These are phyloP conservation scores for Drosophila koepferae DNA, from an alignment of 2,888 invertebrate species.

Conservation along the genomic window DNA sequence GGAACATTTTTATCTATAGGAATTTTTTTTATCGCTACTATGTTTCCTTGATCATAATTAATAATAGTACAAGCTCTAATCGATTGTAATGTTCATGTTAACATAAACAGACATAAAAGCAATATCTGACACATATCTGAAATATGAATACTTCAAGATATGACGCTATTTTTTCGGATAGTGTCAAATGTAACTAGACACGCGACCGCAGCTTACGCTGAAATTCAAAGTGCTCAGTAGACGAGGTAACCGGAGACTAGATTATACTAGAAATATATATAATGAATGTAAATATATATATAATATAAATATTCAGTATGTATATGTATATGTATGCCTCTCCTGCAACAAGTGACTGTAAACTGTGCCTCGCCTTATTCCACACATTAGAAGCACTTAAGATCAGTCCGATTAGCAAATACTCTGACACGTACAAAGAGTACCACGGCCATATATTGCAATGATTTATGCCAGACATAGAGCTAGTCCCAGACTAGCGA, in stretches of 20 bases:
- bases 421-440: slow-evolving; percentile 29
- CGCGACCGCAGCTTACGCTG: slow-evolving; percentile 20
- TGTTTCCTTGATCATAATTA: background rate
- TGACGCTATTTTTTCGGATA: slow-evolving; percentile 8
- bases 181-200: slow-evolving; percentile 45
- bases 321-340: background rate
- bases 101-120: background rate
- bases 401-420: slow-evolving; percentile 39
- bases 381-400: slow-evolving; percentile 43
- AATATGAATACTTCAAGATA: slow-evolving; percentile 2
- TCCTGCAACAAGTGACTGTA: slow-evolving; percentile 26
- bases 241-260: slow-evolving; percentile 23
- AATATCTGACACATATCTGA: background rate
- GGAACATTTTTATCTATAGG: slow-evolving; percentile 2
- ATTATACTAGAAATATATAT: slow-evolving; percentile 18
- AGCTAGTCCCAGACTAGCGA: slow-evolving; percentile 9
- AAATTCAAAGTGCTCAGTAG: slow-evolving; percentile 20
- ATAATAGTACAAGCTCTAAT: background rate
- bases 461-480: slow-evolving; percentile 34
- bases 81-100: background rate
- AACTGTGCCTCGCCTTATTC: slow-evolving; percentile 33
- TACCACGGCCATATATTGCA: slow-evolving; percentile 33
- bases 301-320: background rate
- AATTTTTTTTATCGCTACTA: slow-evolving; percentile 2
- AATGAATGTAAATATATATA: background rate